Conservation (phyloP, 2,113 vertebrate species). For the Tretioscincus oriximinensis region DNA sequence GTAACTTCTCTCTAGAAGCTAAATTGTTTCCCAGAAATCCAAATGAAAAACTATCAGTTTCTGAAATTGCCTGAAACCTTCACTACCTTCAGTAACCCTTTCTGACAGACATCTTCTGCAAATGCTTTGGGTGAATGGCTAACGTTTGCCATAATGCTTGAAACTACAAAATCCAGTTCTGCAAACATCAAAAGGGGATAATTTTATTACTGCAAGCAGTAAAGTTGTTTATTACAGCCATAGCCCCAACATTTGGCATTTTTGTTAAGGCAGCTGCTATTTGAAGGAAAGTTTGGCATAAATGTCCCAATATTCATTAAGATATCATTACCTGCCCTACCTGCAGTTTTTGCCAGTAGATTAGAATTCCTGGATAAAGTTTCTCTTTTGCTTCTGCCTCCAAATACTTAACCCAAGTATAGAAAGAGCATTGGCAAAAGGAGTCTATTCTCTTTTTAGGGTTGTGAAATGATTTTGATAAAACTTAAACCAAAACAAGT, state of each 20-base stretch:
- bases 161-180: not conserved
- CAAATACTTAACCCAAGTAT: not conserved
- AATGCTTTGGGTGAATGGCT: not conserved
- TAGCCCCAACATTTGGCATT: too few species aligned
- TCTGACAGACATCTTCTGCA: not conserved
- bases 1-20: not conserved
- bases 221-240: too few species aligned
- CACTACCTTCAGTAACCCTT: not conserved
- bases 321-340: not conserved
- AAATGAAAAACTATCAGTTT: not conserved
- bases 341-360: not conserved
- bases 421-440: not conserved
- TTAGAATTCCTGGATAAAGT: not conserved
- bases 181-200: not conserved
- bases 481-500: too few species aligned
- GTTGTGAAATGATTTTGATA: too few species aligned
- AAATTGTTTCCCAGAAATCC: not conserved
- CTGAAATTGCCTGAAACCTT: too few species aligned
- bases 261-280: not conserved
- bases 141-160: not conserved
- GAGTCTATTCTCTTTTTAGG: not conserved
- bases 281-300: not conserved
- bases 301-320: not conserved
- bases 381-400: not conserved
- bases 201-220: not conserved